Base-by-base conservation (phyloP, 2,797 vertebrate species). In the Aulostomus chinensis region DNA sequence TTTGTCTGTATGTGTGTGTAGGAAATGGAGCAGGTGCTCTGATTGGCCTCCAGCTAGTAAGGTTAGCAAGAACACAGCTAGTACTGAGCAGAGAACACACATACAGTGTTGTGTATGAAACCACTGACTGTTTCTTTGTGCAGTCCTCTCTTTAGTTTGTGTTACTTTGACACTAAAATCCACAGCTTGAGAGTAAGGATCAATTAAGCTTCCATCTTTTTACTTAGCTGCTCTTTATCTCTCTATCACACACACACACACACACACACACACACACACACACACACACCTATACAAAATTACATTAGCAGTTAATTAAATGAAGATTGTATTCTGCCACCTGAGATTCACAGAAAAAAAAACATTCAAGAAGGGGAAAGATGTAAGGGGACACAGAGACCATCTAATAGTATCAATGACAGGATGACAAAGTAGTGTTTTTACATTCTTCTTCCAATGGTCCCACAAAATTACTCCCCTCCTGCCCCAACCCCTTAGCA, bases 311-410 rank as follows among this genome's bases (percentile, higher is more conserved):
- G 31, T n/a, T 13, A 11, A 33, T 12, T 33, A 33, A 33, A 13
- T 33, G 31, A 33, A 12, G 12, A 12, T 33, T 12, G 31, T 13
- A 33, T 33, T 33, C 31, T 72, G 64, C 58, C 59, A 58, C 29
- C 54, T 66, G 68, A 64, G 49, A 68, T 68, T 64, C 50, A 72
- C 47, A 61, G 38, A 77, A 48, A 40, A 14, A 40, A 50, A 53
- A 20, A 34, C 49, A 67, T 65, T 52, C 17, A 76, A 56, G 16
- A 18, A 14, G 18, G 34, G 13, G 25, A 26, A 26, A 41, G 10
- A 31, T 29, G 28, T n/a, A 45, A 34, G 10, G 5, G 15, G 49
- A 53, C 20, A 9, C n/a, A 32, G 33, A 54, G 21, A 46, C 7
- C 26, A 21, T 26, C 4, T 8, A 13, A 20, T 22, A 9, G 9